Conservation (phyloP, 2,113 vertebrate genomes). For the Nipponia nippon region DNA sequence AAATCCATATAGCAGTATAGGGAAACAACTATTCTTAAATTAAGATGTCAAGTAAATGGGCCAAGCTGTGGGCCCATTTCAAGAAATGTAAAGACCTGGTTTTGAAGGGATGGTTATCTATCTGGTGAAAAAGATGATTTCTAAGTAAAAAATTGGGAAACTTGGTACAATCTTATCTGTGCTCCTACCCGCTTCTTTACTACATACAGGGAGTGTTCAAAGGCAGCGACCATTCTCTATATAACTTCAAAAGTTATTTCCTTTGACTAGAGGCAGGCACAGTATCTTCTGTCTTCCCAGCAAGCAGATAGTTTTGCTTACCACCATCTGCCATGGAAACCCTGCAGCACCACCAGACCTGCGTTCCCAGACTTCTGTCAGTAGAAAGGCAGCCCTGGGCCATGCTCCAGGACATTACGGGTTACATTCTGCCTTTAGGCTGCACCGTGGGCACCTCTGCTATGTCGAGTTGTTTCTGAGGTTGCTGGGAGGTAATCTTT, state of each 20-base stretch:
- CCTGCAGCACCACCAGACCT: neutral
- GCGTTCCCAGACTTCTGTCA: neutral
- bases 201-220: neutral
- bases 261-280: neutral
- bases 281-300: neutral
- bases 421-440: neutral
- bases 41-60: neutral
- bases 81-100: neutral
- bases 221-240: neutral
- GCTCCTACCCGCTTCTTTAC: neutral
- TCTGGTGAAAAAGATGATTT: neutral
- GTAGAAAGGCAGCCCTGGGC: neutral
- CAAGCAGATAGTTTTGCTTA: neutral
- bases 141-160: neutral
- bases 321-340: neutral
- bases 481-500: neutral
- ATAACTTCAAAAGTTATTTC: neutral
- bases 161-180: neutral
- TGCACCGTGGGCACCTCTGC: neutral
- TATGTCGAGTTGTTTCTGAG: neutral
- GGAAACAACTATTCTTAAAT: neutral
- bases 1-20: neutral
- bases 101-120: neutral
- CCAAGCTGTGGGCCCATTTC: neutral
- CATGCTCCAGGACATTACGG: neutral